phyloP scores from a whole-genome alignment of 1,140 invertebrate species.

The Drosophila pachea region DNA sequence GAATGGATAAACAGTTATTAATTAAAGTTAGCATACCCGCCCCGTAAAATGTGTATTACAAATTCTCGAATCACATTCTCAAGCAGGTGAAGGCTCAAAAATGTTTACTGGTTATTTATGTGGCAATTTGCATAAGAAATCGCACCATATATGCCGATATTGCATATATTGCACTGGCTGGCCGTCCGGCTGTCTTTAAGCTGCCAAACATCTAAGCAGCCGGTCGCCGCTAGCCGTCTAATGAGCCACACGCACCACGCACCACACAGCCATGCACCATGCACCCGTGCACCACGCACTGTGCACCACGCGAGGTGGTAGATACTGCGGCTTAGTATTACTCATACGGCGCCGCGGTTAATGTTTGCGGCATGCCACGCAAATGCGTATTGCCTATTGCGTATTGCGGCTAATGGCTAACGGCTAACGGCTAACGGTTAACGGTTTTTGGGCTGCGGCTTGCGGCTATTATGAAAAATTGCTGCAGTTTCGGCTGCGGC shows the following conservation, averaged over 20 bases:
- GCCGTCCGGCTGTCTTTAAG: too few species aligned
- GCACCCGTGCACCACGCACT: background rate
- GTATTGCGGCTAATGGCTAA: background rate
- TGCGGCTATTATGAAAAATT: constrained; percentile 2
- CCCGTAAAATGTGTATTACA: background rate
- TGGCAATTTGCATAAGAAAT: constrained; percentile 34
- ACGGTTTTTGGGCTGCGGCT: background rate
- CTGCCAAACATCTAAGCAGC: background rate
- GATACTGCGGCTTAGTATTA: background rate
- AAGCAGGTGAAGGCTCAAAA: background rate
- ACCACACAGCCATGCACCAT: background rate
- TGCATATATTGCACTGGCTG: constrained; percentile 6
- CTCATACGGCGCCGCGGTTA: background rate
- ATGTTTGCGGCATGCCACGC: constrained; percentile 2
- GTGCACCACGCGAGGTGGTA: background rate
- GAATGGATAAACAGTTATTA: too few species aligned
- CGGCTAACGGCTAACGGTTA: too few species aligned
- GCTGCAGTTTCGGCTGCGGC: constrained; percentile 7
- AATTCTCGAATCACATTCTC: constrained; percentile 1
- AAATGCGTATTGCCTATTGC: constrained; percentile 11
- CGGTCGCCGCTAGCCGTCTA: constrained; percentile 1
- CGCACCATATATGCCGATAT: constrained; percentile 15
- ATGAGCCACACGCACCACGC: constrained; percentile 17
- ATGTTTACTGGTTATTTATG: constrained; percentile 18
- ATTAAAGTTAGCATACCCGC: background rate